Conservation (phyloP, 2,797 vertebrate species). For the Cossypha caffra region DNA sequence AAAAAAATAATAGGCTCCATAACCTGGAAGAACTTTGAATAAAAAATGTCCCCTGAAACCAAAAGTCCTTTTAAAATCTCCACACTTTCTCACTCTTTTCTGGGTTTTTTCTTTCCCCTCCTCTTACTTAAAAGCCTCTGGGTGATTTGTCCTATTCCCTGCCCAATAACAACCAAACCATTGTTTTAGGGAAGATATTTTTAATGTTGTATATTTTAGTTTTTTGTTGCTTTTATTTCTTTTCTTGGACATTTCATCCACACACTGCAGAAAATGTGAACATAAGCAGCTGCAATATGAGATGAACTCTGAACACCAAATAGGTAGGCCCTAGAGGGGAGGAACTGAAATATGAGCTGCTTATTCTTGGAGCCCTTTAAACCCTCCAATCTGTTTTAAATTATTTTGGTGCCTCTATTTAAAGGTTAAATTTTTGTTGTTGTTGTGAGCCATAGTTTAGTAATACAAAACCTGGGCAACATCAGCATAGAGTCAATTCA, state of each 20-base stretch:
- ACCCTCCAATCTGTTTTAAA: constrained; percentile 75
- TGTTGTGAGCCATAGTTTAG: constrained; percentile 59
- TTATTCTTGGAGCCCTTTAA: constrained; percentile 70
- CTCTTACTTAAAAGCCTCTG: constrained; percentile 58
- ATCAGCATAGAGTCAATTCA: constrained; percentile 68
- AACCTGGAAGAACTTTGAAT: constrained; percentile 64
- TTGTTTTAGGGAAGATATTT: constrained; percentile 53
- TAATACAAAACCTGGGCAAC: constrained; percentile 61
- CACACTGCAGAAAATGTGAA: constrained; percentile 60
- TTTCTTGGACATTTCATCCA: constrained; percentile 35
- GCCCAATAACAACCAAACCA: constrained; percentile 43
- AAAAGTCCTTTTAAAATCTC: constrained; percentile 42
- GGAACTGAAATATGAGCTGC: constrained; percentile 70
- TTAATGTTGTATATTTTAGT: constrained; percentile 62
- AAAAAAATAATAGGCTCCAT: constrained; percentile 6
- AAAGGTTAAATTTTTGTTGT: constrained; percentile 73
- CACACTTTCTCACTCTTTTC: background rate
- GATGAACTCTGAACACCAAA: constrained; percentile 72
- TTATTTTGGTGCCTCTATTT: constrained; percentile 75
- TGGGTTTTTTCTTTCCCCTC: background rate
- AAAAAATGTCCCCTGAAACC: constrained; percentile 60
- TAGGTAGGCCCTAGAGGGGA: constrained; percentile 63
- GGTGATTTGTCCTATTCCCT: constrained; percentile 65
- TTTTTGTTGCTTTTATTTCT: constrained; percentile 18
- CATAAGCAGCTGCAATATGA: constrained; percentile 66